Evolutionary conservation across 1,140 invertebrate species (phyloP).

Genomic region (Drosophila funebris): DNA sequence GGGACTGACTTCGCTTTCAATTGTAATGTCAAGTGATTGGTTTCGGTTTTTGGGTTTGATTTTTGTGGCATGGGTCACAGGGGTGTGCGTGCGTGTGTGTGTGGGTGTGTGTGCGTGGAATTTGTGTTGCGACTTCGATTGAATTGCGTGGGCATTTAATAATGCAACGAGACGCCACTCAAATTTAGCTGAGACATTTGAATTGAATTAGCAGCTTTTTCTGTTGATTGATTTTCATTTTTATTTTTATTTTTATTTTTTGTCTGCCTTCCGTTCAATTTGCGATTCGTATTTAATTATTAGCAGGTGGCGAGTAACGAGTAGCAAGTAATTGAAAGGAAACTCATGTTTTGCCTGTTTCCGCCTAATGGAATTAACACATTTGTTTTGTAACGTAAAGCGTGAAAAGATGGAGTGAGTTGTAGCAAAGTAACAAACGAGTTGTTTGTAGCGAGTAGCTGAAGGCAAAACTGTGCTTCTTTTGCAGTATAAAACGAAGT

Average conservation of each 20-base stretch:
- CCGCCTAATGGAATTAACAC: neutral
- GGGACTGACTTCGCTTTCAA: conserved; percentile 54
- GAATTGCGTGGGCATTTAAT: conserved; percentile 62
- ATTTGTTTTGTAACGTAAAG: neutral
- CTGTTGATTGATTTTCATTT: conserved; percentile 17
- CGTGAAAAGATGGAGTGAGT: neutral
- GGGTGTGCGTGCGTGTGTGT: neutral
- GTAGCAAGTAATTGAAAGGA: conserved; percentile 31
- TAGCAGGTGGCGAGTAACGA: neutral
- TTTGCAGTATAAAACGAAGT: no score
- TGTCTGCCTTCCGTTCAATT: no score
- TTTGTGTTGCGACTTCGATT: conserved; percentile 55
- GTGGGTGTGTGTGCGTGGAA: neutral
- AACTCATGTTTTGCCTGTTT: conserved; percentile 36
- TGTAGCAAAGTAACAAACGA: neutral
- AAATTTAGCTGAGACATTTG: conserved; percentile 53
- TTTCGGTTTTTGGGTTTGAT: conserved; percentile 30
- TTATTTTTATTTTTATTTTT: no score
- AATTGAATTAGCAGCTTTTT: conserved; percentile 60
- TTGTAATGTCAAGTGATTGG: conserved; percentile 76
- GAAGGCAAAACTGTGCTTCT: no score
- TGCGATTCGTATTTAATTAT: neutral
- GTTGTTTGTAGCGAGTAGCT: neutral
- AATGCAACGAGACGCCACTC: conserved; percentile 51
- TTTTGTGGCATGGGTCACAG: conserved; percentile 1